Conservation (phyloP, 2,888 invertebrate genomes). For the Chalcis sispes region DNA sequence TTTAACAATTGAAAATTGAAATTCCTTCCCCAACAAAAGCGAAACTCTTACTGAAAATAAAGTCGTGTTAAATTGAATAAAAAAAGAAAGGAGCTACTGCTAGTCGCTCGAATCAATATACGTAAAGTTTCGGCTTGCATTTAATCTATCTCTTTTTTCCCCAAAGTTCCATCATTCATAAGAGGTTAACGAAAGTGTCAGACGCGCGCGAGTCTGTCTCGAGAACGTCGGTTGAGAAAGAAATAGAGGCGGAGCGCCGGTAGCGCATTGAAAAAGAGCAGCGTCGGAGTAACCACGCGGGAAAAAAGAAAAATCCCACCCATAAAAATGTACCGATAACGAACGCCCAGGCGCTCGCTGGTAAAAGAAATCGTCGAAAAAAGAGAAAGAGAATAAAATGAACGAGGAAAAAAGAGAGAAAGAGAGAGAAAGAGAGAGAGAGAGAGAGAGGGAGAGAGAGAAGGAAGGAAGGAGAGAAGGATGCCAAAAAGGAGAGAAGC, state of each 20-base stretch:
- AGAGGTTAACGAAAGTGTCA: slow-evolving; percentile 47
- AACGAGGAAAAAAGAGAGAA: not conserved
- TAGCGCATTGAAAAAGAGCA: not conserved
- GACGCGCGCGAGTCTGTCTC: not conserved
- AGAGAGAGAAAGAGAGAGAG: not conserved
- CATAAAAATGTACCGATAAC: slow-evolving; percentile 68
- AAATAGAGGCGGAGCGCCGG: too few relatives aligned
- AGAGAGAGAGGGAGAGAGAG: not conserved
- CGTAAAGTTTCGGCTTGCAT: not conserved
- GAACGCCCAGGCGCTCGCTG: slow-evolving; percentile 40
- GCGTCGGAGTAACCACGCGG: not conserved
- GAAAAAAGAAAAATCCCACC: slow-evolving; percentile 46
- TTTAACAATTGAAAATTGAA: not conserved
- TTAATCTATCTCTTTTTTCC: slow-evolving; percentile 11
- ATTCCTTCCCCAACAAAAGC: not conserved
- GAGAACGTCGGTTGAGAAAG: too few relatives aligned
- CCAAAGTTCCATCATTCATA: slow-evolving; percentile 39
- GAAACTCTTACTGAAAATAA: not conserved
- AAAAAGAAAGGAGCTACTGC: not conserved
- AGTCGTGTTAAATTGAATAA: too few relatives aligned
- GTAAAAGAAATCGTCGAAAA: slow-evolving; percentile 33
- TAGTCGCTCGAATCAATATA: slow-evolving; percentile 12
- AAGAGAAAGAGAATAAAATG: too few relatives aligned
- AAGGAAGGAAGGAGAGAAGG: not conserved
- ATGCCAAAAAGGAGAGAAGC: slow-evolving; percentile 2